Percentiles rank a stretch among this genome's conserved stretches.
Evolutionary conservation across 2,113 vertebrate species (phyloP).

Genomic region (Potamarius usumacintae): DNA sequence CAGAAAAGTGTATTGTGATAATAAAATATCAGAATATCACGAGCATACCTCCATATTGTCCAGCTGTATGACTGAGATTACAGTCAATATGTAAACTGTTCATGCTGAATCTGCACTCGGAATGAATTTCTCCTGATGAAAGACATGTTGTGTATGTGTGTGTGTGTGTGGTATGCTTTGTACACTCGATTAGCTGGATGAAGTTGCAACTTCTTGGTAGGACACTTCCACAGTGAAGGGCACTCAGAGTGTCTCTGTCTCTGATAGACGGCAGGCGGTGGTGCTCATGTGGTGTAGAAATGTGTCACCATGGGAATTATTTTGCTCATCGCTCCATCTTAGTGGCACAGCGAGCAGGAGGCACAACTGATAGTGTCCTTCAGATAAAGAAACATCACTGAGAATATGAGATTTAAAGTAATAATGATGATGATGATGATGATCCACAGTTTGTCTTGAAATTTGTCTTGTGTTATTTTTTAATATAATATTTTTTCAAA

Average conservation of each 20-base stretch:
- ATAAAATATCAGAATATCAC: neutral
- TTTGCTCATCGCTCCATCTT: slow-evolving; percentile 11
- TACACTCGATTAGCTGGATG: neutral
- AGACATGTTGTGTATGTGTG: neutral
- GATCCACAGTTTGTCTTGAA: too few relatives aligned
- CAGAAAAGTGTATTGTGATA: neutral
- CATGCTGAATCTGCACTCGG: neutral
- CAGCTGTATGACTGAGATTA: neutral
- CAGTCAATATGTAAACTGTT: neutral
- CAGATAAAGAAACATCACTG: neutral
- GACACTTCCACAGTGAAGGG: neutral
- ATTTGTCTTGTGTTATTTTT: too few relatives aligned
- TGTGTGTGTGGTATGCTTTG: neutral
- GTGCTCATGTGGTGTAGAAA: slow-evolving; percentile 13
- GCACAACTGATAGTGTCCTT: slow-evolving; percentile 10
- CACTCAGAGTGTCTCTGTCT: neutral
- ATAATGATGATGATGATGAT: too few relatives aligned
- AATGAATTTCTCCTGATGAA: neutral
- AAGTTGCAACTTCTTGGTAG: slow-evolving; percentile 19
- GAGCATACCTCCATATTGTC: neutral
- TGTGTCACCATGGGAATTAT: slow-evolving; percentile 41
- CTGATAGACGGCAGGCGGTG: neutral
- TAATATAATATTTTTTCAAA: too few relatives aligned
- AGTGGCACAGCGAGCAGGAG: slow-evolving; percentile 10
- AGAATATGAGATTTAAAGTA: neutral